These are phyloP conservation scores for Chlorops oryzae DNA, from an alignment of 1,140 invertebrate species.

Conservation along the genomic window DNA sequence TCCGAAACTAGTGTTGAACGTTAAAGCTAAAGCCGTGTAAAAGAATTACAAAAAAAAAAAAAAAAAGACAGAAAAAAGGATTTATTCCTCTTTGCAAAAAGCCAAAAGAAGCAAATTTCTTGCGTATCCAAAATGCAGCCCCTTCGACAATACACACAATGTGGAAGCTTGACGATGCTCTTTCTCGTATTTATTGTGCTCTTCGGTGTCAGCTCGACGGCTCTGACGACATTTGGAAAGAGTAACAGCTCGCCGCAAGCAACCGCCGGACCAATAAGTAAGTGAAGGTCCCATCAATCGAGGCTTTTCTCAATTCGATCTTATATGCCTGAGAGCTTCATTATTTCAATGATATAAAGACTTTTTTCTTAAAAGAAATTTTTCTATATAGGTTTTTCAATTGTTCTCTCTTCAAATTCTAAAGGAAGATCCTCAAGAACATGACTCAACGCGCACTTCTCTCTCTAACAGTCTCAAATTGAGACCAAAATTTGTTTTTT, in stretches of 20 bases:
- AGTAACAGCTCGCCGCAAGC: slow-evolving; percentile 55
- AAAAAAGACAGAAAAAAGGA: neutral
- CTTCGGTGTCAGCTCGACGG: slow-evolving; percentile 51
- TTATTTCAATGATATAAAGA: too few relatives aligned
- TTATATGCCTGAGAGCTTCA: too few relatives aligned
- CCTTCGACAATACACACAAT: slow-evolving; percentile 46
- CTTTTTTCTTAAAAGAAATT: too few relatives aligned
- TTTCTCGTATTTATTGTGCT: slow-evolving; percentile 46
- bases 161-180: slow-evolving; percentile 46
- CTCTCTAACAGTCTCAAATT: too few relatives aligned
- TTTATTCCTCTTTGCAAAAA: too few relatives aligned
- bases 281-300: slow-evolving; percentile 34
- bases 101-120: slow-evolving; percentile 1
- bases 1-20: neutral
- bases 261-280: slow-evolving; percentile 52
- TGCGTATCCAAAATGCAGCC: slow-evolving; percentile 48
- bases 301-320: neutral
- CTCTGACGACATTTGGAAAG: slow-evolving; percentile 64
- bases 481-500: too few relatives aligned
- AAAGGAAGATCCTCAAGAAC: too few relatives aligned
- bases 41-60: neutral
- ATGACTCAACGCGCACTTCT: too few relatives aligned
- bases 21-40: too few relatives aligned
- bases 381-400: too few relatives aligned
- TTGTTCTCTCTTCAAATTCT: too few relatives aligned